These are phyloP conservation scores for Dicyrtoma fusca DNA, from an alignment of 2,888 invertebrate genomes.

Conservation along the genomic window DNA sequence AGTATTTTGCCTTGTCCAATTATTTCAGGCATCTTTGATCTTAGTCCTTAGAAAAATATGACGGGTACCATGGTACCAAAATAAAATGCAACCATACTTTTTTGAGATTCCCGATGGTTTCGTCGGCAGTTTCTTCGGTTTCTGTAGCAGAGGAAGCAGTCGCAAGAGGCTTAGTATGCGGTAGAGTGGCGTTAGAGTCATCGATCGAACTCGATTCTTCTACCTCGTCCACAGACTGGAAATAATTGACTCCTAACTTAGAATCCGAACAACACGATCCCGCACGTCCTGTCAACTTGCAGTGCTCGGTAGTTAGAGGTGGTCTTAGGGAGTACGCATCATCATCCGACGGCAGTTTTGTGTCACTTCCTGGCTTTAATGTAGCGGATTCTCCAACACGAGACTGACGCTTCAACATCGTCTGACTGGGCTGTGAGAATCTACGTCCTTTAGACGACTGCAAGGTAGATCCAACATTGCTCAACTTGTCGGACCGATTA, in stretches of 20 bases:
- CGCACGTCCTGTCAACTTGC: constrained; percentile 60
- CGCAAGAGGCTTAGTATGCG: not conserved
- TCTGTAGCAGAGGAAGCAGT: constrained; percentile 11
- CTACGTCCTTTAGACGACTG: constrained; percentile 43
- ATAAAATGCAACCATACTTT: constrained; percentile 4
- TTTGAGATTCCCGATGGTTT: constrained; percentile 28
- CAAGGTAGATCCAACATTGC: constrained; percentile 44
- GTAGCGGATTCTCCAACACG: constrained; percentile 58
- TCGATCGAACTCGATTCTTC: constrained; percentile 31
- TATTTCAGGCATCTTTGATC: too few species aligned
- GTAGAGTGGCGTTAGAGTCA: constrained; percentile 7
- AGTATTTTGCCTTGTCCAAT: too few species aligned
- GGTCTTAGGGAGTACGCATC: constrained; percentile 59
- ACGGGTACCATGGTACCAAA: too few species aligned
- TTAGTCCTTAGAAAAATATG: too few species aligned
- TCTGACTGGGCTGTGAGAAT: constrained; percentile 43
- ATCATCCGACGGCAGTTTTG: constrained; percentile 68
- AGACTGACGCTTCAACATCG: constrained; percentile 42
- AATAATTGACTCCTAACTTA: constrained; percentile 78
- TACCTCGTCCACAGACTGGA: constrained; percentile 57
- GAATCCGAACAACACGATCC: constrained; percentile 87
- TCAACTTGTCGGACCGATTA: constrained; percentile 46
- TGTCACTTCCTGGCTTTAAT: constrained; percentile 73
- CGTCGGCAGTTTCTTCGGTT: constrained; percentile 21
- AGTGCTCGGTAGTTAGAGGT: constrained; percentile 28